Conservation (phyloP, 2,113 vertebrate species). For the Climacteris rufus region DNA sequence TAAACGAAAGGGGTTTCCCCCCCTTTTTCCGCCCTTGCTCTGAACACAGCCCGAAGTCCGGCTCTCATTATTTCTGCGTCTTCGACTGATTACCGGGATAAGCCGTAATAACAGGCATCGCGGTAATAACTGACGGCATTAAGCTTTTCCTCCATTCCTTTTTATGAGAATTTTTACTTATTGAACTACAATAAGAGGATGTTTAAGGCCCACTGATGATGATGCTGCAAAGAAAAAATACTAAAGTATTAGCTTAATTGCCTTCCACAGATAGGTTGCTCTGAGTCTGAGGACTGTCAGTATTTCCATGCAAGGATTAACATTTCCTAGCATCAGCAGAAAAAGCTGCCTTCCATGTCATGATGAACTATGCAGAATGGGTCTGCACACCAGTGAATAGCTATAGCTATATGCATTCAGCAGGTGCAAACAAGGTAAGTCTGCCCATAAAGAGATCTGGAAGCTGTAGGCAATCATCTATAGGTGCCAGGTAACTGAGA, state of each 20-base stretch:
- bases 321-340: background rate
- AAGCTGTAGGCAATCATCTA: background rate
- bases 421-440: background rate
- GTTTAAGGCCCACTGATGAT: background rate
- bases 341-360: background rate
- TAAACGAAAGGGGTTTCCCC: too few species aligned
- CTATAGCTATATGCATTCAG: background rate
- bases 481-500: background rate
- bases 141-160: background rate
- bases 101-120: too few species aligned
- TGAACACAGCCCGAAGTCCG: too few species aligned
- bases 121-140: too few species aligned
- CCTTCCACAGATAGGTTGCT: background rate
- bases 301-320: background rate
- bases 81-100: too few species aligned
- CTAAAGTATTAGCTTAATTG: background rate
- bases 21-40: too few species aligned
- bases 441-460: background rate
- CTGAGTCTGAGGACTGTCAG: background rate
- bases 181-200: background rate
- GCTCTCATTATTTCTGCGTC: too few species aligned
- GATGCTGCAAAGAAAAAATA: background rate
- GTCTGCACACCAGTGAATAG: background rate
- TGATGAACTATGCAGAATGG: background rate
- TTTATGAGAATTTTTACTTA: background rate